These are phyloP conservation scores for Junonia oenone DNA, from an alignment of 2,888 invertebrate genomes.

Conservation along the genomic window DNA sequence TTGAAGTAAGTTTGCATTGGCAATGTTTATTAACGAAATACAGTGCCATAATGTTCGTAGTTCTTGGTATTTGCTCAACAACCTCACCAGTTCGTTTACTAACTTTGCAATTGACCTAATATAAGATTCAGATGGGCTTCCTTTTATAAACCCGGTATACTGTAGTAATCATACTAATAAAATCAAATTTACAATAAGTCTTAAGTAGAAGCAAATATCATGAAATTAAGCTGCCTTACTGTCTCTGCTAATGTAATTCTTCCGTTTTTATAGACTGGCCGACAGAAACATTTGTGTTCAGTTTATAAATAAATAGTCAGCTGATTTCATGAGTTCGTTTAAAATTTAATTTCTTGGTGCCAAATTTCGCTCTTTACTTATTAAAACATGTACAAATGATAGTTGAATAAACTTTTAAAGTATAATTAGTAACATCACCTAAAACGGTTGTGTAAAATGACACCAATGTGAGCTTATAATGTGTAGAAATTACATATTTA, in stretches of 20 bases:
- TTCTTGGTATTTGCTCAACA: slow-evolving; percentile 67
- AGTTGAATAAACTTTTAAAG: slow-evolving; percentile 23
- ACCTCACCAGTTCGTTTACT: slow-evolving; percentile 38
- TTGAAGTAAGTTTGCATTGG: background rate
- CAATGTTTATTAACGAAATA: slow-evolving; percentile 53
- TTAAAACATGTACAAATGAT: slow-evolving; percentile 29
- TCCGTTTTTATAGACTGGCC: background rate
- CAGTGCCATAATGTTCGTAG: slow-evolving; percentile 67
- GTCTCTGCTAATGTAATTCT: background rate
- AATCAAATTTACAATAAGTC: background rate
- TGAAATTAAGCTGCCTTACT: background rate
- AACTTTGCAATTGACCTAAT: slow-evolving; percentile 4
- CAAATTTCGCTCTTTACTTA: slow-evolving; percentile 19
- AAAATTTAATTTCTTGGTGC: slow-evolving; percentile 22
- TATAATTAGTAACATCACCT: slow-evolving; percentile 19
- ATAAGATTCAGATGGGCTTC: slow-evolving; percentile 52
- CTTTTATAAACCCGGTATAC: slow-evolving; percentile 26
- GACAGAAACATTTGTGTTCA: background rate
- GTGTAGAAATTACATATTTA: background rate
- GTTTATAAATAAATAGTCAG: background rate
- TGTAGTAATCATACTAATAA: background rate
- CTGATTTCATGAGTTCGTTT: slow-evolving; percentile 5
- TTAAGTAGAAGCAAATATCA: background rate
- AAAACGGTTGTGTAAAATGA: slow-evolving; percentile 36
- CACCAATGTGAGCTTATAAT: slow-evolving; percentile 28